Conservation (phyloP, 1,140 invertebrate genomes). For the Ephestia elutella region DNA sequence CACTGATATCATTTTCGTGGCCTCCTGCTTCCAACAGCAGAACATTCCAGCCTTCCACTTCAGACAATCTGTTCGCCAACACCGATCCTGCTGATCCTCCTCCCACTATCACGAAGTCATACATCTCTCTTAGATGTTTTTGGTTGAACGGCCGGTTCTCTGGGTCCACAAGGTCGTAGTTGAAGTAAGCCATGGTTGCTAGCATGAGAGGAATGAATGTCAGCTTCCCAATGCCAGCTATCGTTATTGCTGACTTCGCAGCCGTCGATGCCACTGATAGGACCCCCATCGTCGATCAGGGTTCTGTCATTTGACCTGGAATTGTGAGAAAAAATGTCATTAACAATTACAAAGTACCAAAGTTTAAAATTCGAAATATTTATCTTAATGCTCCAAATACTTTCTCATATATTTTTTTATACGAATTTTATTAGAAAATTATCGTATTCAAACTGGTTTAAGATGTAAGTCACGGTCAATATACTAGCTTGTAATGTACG, state of each 20-base stretch:
- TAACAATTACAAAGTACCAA: no score
- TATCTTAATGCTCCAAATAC: no score
- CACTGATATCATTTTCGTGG: slow-evolving; percentile 87
- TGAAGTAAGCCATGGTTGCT: slow-evolving; percentile 86
- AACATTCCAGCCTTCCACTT: slow-evolving; percentile 85
- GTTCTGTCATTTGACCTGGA: slow-evolving; percentile 40
- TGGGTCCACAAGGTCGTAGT: slow-evolving; percentile 90
- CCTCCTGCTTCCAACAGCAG: slow-evolving; percentile 91
- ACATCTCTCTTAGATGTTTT: slow-evolving; percentile 77
- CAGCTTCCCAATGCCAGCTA: slow-evolving; percentile 82
- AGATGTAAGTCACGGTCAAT: slow-evolving; percentile 1
- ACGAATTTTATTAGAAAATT: no score
- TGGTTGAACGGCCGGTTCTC: slow-evolving; percentile 86
- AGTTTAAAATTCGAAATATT: no score
- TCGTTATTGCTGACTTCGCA: slow-evolving; percentile 79
- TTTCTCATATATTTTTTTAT: no score
- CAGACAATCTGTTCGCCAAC: slow-evolving; percentile 87
- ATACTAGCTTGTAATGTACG: background rate
- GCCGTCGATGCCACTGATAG: slow-evolving; percentile 75
- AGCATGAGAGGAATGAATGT: slow-evolving; percentile 85
- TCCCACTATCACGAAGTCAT: slow-evolving; percentile 88
- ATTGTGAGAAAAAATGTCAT: background rate
- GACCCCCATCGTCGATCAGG: slow-evolving; percentile 46
- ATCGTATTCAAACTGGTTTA: background rate
- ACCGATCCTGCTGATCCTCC: slow-evolving; percentile 92